These are phyloP conservation scores for Blomia tropicalis DNA, from an alignment of 2,888 invertebrate genomes.

Conservation along the genomic window DNA sequence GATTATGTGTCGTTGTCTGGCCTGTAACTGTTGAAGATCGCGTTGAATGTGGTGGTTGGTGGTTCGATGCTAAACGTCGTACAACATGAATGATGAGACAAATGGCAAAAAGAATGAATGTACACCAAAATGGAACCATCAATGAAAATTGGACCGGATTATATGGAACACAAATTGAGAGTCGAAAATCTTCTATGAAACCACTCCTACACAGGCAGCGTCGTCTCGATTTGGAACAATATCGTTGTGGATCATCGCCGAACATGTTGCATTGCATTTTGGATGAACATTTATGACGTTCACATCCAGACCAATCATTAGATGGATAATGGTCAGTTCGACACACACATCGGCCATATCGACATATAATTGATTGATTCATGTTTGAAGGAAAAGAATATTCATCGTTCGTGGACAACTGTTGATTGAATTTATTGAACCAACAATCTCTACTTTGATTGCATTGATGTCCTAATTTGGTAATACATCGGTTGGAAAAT, in stretches of 20 bases:
- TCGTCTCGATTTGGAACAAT: background rate
- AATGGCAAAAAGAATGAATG: background rate
- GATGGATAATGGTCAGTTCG: background rate
- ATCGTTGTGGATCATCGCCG: conserved; percentile 1
- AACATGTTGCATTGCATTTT: background rate
- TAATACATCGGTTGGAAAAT: background rate
- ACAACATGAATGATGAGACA: background rate
- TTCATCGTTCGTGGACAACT: background rate
- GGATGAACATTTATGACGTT: background rate
- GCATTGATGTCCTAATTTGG: background rate
- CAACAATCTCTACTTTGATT: background rate
- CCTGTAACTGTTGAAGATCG: background rate
- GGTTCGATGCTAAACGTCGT: background rate
- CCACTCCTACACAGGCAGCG: background rate
- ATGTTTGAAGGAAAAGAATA: background rate
- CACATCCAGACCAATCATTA: background rate
- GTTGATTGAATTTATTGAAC: background rate
- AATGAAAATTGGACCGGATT: background rate
- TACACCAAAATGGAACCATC: conserved; percentile 4
- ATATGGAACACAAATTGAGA: background rate
- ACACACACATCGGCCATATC: background rate
- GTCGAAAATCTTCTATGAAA: background rate
- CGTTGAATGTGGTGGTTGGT: too few species aligned
- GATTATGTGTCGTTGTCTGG: background rate
- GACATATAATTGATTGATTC: background rate